Base-by-base conservation (phyloP, 53 echinoderm and acorn worm genomes). In the Zoroaster sp. region DNA sequence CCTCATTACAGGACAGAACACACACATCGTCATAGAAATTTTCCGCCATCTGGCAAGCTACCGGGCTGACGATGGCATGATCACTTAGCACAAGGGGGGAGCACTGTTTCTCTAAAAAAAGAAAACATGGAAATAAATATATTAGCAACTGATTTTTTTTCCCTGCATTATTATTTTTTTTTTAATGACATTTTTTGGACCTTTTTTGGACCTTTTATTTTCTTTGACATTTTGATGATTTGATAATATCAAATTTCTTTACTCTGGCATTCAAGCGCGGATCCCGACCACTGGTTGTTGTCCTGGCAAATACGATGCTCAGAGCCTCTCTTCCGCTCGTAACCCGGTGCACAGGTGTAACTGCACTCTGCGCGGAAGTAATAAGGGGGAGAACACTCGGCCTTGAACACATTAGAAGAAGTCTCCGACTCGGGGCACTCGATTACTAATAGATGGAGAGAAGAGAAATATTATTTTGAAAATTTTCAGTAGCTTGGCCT, bases 311-410 rank as follows among this genome's bases (percentile, higher is more conserved):
- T 88, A 59, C 92, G 72, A 17, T 67, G 42, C 13, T 73, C 21
- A 4, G 77, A 39, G 5, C 97, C 97, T 13, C 88, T 55, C 10
- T 42, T 47, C 8, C 41, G 21, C 11, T 79, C 59, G 79, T 90
- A 95, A 0, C 97, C 97, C 0, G 74, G 87, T 18, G 63, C 83
- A 66, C 97, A 97, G 18, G 72, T 49, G 80, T 73, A 95, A n/a
- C 54, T 66, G 41, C 97, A 97, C 31, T 83, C 81, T 1, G 78
- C 68, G 5, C 70, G 20, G 28, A 69, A 81, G 36, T 13, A 69
- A 72, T 95, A 92, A 11, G 97, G 97, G 9, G 93, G 77, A 3
- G 34, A 6, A 35, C 90, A 83, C 0, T 18, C 83, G 11, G 42
- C 77, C 33, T 52, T 67, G 0, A 83, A 33, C 30, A 83, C 69